Evolutionary conservation across 2,797 vertebrate genomes (phyloP).

Genomic region (Nannoperca obscura): DNA sequence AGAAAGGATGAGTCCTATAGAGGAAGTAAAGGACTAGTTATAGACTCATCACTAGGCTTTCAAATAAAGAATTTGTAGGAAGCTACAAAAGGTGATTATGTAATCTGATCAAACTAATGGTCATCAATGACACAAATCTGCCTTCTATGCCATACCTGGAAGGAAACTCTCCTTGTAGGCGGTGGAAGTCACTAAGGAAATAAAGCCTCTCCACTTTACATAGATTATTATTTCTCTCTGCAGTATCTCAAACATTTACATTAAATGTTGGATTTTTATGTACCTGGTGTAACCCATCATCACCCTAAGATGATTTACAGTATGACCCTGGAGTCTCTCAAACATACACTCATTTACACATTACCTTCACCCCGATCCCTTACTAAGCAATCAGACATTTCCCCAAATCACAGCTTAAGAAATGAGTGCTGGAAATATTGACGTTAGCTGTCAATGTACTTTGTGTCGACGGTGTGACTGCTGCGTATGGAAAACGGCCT

Average conservation of each 20-base stretch:
- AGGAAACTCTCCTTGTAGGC: not conserved
- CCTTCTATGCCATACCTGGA: not conserved
- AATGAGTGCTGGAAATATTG: not conserved
- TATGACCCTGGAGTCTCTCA: not conserved
- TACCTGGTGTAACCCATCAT: not conserved
- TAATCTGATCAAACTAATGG: not conserved
- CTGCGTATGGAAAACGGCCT: constrained; percentile 89
- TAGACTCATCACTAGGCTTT: not conserved
- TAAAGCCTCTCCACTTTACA: not conserved
- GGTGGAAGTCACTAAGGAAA: not conserved
- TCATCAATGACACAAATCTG: not conserved
- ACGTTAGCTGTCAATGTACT: constrained; percentile 80
- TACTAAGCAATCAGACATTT: not conserved
- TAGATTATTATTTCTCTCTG: not conserved
- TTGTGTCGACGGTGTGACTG: constrained; percentile 85
- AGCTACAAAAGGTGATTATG: not conserved
- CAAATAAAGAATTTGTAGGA: not conserved
- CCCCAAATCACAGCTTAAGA: not conserved
- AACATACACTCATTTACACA: not conserved
- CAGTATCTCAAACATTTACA: not conserved
- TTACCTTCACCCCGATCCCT: not conserved
- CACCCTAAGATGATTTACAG: not conserved
- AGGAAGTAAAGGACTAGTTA: not conserved
- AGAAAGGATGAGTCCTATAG: not conserved
- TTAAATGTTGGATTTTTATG: not conserved